Percentiles rank a stretch among this genome's conserved stretches.
Conservation (phyloP, 2,888 invertebrate species). For the Nebria salina region DNA sequence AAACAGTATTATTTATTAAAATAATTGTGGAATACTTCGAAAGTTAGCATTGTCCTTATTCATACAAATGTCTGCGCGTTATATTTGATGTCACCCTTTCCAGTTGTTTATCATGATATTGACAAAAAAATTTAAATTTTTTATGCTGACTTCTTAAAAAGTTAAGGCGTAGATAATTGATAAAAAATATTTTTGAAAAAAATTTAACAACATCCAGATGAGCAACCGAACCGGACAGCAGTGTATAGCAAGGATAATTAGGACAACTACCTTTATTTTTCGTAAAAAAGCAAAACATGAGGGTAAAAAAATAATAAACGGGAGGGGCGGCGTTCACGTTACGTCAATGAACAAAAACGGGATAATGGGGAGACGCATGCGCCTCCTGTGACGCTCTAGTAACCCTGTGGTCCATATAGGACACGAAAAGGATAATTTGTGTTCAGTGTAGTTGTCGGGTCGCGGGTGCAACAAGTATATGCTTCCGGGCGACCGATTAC, state of each 20-base stretch:
- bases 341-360: not conserved
- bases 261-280: not conserved
- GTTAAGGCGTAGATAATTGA: too few species aligned
- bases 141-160: too few species aligned
- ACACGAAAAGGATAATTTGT: not conserved
- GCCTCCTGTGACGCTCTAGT: not conserved
- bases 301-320: not conserved
- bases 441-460: not conserved
- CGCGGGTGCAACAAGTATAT: constrained; percentile 21
- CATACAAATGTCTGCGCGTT: too few species aligned
- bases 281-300: not conserved
- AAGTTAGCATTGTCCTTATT: too few species aligned
- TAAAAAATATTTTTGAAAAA: not conserved
- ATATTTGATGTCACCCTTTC: too few species aligned
- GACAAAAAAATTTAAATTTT: too few species aligned
- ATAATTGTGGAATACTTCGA: too few species aligned
- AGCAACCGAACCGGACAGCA: not conserved
- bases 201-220: not conserved
- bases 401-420: constrained; percentile 4
- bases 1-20: too few species aligned
- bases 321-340: not conserved
- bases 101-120: too few species aligned
- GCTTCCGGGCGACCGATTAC: constrained; percentile 20
- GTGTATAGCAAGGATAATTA: not conserved
- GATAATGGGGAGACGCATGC: not conserved